phyloP scores from a whole-genome alignment of 2,888 invertebrate species.

The Phytoseiulus persimilis region DNA sequence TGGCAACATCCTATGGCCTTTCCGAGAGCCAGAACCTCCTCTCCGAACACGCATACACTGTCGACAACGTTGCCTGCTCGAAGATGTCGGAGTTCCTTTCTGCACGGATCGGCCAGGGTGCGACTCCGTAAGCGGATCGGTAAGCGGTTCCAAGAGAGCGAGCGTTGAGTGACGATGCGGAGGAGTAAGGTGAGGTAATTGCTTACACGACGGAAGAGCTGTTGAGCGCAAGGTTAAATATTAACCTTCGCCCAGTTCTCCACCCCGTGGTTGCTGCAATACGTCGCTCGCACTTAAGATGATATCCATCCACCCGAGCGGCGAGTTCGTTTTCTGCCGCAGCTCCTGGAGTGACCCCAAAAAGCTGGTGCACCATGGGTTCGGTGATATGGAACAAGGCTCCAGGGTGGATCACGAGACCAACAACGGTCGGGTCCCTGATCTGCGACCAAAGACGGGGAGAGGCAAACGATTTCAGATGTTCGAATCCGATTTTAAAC shows the following conservation, averaged over 20 bases:
- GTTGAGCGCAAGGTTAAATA: neutral
- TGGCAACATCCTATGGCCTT: no score
- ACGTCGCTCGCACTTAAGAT: neutral
- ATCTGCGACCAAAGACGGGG: no score
- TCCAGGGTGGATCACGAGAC: no score
- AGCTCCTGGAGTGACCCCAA: no score
- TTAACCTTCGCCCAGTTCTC: neutral
- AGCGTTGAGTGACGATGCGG: neutral
- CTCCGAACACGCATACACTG: no score
- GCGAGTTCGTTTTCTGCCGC: neutral
- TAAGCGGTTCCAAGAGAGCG: neutral
- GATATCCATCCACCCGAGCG: neutral
- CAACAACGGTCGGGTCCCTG: no score
- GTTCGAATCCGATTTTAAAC: no score
- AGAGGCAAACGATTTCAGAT: no score
- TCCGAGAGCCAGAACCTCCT: no score
- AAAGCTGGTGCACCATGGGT: neutral
- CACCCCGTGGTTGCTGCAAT: neutral
- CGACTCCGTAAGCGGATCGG: neutral
- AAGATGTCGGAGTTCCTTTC: no score
- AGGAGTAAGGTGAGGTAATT: neutral
- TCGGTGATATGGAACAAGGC: neutral
- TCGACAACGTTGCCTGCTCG: no score
- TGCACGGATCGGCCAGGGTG: no score
- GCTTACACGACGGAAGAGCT: neutral